Evolutionary conservation across 2,888 invertebrate genomes (phyloP), one percentile per base, ranked within the genome.

Genomic region (Drosophila barbarae): DNA sequence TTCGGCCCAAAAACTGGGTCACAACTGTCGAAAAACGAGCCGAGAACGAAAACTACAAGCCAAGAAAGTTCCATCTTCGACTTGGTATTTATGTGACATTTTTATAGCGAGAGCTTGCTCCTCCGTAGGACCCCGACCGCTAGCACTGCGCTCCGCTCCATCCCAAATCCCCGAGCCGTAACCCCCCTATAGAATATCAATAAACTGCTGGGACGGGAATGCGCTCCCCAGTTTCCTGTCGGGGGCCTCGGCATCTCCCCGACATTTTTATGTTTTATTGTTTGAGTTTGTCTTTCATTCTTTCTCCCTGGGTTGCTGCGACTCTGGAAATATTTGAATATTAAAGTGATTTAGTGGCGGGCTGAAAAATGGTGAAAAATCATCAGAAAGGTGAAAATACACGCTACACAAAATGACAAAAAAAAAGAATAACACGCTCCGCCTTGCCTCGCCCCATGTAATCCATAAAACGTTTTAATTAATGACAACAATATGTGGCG

Each of bases 391-490:
- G 74, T 71, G 66, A 71, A 67, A 74, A 70, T 69, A 65, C 66
- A 55, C 50, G 39, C 59, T 13, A 6, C n/a, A 15, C 3, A 3
- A 39, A 39, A 13, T 36, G 38, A 38, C 38, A 42, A 13, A 36
- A 26, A 26, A 7, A 26, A 26, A 7, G 26, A 44, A 52, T 26
- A 65, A 66, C 50, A 54, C 64, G 65, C 61, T 52, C 44, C 47
- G 41, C 35, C 69, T 58, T 41, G 41, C 30, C 69, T 58, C 58
- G 69, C 63, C 66, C 64, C 77, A 69, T 83, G 81, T 85, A 76
- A 85, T 85, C 81, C 84, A 81, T 82, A 83, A 82, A 82, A 85
- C 85, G 82, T 80, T 82, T 82, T 82, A 82, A 82, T 82, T 82
- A 82, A 82, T 82, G 83, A 80, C 82, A 83, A 83, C 85, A 82